phyloP scores from a whole-genome alignment of 2,888 invertebrate species.

The Drosophila subsilvestris region DNA sequence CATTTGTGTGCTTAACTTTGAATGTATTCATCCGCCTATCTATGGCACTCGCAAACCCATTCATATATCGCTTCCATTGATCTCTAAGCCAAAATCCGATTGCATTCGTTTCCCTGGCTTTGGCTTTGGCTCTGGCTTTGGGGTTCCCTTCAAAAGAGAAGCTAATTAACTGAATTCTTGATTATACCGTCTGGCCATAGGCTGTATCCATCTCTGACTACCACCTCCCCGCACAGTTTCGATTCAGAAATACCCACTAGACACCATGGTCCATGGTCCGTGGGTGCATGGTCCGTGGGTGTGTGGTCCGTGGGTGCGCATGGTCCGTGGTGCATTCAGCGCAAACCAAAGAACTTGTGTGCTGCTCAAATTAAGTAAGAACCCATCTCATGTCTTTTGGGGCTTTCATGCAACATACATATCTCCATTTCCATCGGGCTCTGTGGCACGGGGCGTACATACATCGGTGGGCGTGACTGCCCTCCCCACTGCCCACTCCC shows the following conservation, averaged over 20 bases:
- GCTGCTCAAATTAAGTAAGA: slow-evolving; percentile 70
- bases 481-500: background rate
- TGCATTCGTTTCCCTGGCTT: background rate
- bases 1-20: background rate
- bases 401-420: background rate
- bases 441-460: slow-evolving; percentile 13
- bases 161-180: slow-evolving; percentile 36
- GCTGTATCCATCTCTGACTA: background rate
- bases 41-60: background rate
- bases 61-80: too few species aligned
- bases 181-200: background rate
- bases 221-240: too few species aligned
- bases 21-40: background rate
- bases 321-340: background rate
- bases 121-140: background rate
- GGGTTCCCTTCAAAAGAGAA: slow-evolving; percentile 8
- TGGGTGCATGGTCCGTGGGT: too few species aligned
- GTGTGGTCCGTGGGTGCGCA: background rate
- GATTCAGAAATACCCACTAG: too few species aligned
- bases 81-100: too few species aligned
- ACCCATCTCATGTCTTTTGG: slow-evolving; percentile 51
- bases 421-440: slow-evolving; percentile 3
- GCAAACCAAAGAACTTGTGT: slow-evolving; percentile 33
- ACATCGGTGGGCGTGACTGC: slow-evolving; percentile 4
- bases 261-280: background rate